Base-by-base conservation (phyloP, 2,113 vertebrate species). In the Budorcas taxicolor region DNA sequence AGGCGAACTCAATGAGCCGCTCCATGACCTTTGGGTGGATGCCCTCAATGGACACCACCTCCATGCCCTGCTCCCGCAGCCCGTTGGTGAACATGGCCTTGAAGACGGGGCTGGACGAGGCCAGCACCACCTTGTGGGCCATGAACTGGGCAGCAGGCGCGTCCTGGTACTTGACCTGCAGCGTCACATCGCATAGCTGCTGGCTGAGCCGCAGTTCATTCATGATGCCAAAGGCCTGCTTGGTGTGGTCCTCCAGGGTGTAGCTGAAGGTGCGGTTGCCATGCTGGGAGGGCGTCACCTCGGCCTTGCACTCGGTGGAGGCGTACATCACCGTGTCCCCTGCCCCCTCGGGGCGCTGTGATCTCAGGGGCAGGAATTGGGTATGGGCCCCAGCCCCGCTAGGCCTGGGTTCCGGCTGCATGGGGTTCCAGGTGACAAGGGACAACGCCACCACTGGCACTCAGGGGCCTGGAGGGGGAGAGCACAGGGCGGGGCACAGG, bases 1-100 rank as follows among this genome's bases (percentile, higher is more conserved):
- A 99, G 86, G 99, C 99, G 25, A 99, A 99, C 98, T 99, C 99
- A 0, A 99, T 99, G 96, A 99, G 98, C 0, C 99, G 97, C 55
- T 99, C 99, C 99, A 99, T 99, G 6, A 99, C 99, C 57, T 96
- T 98, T 0, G 99, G 99, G 97, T 99, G 99, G 47, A 99, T 99
- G 21, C 99, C 99, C 88, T 99, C 99, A 8, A 99, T 99, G 96
- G 99, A 98, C 52, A 99, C 99, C 94, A 99, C 98, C 98, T 99
- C 99, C 99, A 99, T 99, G 16, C 99, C 99, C 1, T 99, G 99
- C 94, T 99, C 99, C 62, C 99, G 99, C 29, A 99, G 98, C 2
- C 99, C 99, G 1, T 99, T 99, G 90, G 99, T 99, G 98, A 99
- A 99, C 99, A 99, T 99, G 98, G 99, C 99, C 7, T 99, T 99